Percentiles rank a stretch among this genome's conserved stretches.
phyloP scores from a whole-genome alignment of 2,113 vertebrate species.

The Perca fluviatilis region DNA sequence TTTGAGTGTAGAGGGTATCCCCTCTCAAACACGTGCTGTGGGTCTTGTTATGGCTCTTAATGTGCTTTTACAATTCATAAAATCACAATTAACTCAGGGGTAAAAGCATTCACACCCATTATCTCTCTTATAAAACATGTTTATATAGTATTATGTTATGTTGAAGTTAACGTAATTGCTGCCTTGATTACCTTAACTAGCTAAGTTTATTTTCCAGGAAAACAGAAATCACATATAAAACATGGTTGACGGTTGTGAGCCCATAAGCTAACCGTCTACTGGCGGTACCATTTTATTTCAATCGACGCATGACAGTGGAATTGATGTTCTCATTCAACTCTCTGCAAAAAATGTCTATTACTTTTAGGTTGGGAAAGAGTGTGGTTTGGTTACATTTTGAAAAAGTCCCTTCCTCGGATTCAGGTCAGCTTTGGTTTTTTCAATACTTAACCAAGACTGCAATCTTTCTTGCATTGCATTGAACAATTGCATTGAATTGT shows the following conservation, averaged over 20 bases:
- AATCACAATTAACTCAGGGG: neutral
- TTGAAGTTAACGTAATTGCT: neutral
- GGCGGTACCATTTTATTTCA: neutral
- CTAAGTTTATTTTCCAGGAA: neutral
- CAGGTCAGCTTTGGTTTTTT: neutral
- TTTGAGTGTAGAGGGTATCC: constrained; percentile 1
- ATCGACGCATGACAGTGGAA: neutral
- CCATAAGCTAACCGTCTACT: neutral
- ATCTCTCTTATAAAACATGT: neutral
- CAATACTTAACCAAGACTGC: no score
- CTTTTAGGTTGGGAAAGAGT: neutral
- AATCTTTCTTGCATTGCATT: no score
- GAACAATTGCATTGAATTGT: no score
- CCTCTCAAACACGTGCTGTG: neutral
- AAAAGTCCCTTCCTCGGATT: neutral
- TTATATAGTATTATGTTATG: neutral
- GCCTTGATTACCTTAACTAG: neutral
- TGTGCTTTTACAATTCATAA: neutral
- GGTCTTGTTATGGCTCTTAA: neutral
- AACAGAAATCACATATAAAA: neutral
- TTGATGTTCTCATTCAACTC: neutral
- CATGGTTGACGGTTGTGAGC: neutral
- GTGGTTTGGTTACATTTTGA: neutral
- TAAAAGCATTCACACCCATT: neutral
- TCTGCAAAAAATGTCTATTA: neutral